Conservation (phyloP, 2,113 vertebrate species). For the Arvicanthis niloticus region DNA sequence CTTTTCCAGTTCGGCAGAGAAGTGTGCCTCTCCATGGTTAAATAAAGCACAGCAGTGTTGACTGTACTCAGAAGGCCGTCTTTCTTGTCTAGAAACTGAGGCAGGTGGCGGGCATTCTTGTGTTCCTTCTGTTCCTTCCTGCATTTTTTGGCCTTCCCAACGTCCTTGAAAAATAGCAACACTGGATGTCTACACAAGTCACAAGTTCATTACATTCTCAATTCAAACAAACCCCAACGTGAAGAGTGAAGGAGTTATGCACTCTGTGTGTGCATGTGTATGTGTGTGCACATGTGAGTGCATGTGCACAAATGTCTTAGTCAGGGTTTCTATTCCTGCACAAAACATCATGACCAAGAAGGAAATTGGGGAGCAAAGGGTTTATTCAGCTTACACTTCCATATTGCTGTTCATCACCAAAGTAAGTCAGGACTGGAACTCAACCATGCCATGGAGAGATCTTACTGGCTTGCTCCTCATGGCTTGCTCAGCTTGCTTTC, state of each 20-base stretch:
- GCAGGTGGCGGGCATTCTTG: too few species aligned
- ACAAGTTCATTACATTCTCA: not conserved
- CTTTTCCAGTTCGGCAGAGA: not conserved
- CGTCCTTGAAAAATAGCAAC: not conserved
- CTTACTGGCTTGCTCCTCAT: too few species aligned
- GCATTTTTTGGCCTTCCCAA: not conserved
- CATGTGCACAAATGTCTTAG: not conserved
- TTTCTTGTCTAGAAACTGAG: not conserved
- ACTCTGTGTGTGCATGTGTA: not conserved
- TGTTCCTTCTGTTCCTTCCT: not conserved
- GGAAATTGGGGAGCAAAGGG: too few species aligned
- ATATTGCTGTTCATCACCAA: too few species aligned
- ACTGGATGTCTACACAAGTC: not conserved
- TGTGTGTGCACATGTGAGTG: not conserved
- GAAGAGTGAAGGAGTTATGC: not conserved
- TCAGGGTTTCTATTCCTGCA: too few species aligned
- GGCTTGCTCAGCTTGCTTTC: too few species aligned
- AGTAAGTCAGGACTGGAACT: too few species aligned
- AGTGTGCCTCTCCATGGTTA: not conserved
- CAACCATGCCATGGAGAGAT: too few species aligned
- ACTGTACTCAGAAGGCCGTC: not conserved
- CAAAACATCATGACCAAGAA: too few species aligned
- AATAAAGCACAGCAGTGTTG: not conserved
- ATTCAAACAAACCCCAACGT: not conserved
- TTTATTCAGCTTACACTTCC: too few species aligned